phyloP scores from a whole-genome alignment of 2,113 vertebrate genomes.

The Larimichthys crocea region DNA sequence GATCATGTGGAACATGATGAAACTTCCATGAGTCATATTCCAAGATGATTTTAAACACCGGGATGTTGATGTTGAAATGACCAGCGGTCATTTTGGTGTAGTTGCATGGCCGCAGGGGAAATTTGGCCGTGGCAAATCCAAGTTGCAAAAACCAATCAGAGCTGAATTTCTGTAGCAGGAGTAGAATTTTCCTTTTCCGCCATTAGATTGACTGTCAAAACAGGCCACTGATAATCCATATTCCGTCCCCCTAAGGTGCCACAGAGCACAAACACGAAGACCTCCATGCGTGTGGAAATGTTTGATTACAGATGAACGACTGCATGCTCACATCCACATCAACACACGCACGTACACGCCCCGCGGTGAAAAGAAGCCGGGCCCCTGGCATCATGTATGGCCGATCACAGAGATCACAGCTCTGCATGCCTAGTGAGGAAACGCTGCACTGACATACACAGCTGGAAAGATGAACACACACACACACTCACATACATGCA shows the following conservation, averaged over 20 bases:
- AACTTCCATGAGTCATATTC: background rate
- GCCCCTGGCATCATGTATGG: slow-evolving; percentile 13
- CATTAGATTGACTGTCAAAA: slow-evolving; percentile 50
- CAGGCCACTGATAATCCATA: slow-evolving; percentile 50
- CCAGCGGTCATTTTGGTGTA: background rate
- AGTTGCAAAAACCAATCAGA: slow-evolving; percentile 12
- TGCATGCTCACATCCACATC: slow-evolving; percentile 2
- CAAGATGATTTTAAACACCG: background rate
- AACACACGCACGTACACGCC: background rate
- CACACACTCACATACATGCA: background rate
- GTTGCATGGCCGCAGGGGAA: background rate
- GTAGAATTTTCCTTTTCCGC: background rate
- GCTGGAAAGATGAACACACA: slow-evolving; percentile 3
- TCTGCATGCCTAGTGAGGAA: slow-evolving; percentile 26
- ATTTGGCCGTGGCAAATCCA: background rate
- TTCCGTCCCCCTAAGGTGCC: background rate
- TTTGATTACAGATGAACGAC: slow-evolving; percentile 49
- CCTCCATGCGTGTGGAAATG: slow-evolving; percentile 21
- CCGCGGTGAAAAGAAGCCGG: slow-evolving; percentile 9
- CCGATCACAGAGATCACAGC: slow-evolving; percentile 37
- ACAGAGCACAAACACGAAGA: slow-evolving; percentile 35
- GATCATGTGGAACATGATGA: background rate
- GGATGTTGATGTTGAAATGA: background rate
- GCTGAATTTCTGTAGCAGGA: slow-evolving; percentile 9
- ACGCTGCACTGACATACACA: background rate